Percentiles rank a stretch among this genome's conserved stretches.
Evolutionary conservation across 2,888 invertebrate species (phyloP).

Genomic region (Brassicogethes aeneus): DNA sequence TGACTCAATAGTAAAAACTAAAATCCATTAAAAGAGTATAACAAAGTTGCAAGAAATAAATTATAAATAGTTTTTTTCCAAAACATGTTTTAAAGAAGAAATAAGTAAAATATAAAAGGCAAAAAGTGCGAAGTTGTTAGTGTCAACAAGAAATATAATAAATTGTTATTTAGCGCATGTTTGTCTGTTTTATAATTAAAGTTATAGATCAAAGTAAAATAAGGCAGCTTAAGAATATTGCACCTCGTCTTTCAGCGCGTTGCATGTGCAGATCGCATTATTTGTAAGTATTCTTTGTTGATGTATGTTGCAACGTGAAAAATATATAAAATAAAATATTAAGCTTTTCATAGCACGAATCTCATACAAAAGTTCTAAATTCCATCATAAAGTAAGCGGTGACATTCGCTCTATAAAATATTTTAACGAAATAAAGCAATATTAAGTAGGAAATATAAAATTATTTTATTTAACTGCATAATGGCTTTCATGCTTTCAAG

Average conservation of each 20-base stretch:
- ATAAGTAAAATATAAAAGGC: too few species aligned
- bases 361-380: constrained; percentile 20
- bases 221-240: constrained; percentile 28
- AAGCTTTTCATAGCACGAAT: constrained; percentile 28
- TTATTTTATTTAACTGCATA: too few species aligned
- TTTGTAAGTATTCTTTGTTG: constrained; percentile 17
- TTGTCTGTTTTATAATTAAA: constrained; percentile 14
- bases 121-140: too few species aligned
- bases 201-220: constrained; percentile 27
- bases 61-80: too few species aligned
- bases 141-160: too few species aligned
- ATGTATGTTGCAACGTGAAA: constrained; percentile 22
- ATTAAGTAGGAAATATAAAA: too few species aligned
- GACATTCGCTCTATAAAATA: neutral
- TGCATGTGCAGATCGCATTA: constrained; percentile 32
- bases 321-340: constrained; percentile 31
- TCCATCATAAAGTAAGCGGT: constrained; percentile 1
- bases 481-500: too few species aligned
- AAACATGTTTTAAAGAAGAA: too few species aligned
- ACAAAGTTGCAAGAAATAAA: too few species aligned
- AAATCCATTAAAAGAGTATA: too few species aligned
- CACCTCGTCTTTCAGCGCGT: constrained; percentile 28
- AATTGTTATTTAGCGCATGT: neutral
- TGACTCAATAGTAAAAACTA: too few species aligned
- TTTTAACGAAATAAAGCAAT: neutral